Evolutionary conservation across 2,797 vertebrate genomes (phyloP).

Genomic region (Hapalemur alaotrensis): DNA sequence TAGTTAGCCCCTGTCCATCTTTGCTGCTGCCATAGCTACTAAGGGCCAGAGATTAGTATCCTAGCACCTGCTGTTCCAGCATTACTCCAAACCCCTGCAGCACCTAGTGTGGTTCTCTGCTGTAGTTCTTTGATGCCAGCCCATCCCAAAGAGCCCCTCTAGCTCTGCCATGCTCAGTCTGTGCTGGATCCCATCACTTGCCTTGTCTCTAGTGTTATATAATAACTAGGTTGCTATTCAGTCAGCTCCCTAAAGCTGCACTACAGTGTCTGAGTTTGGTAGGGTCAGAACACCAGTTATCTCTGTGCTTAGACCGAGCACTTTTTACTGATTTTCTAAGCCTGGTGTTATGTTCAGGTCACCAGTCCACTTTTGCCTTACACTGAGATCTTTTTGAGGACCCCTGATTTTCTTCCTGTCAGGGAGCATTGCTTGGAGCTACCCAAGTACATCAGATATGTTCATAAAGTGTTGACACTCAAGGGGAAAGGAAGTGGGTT

Average conservation of each 20-base stretch:
- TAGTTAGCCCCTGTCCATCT: neutral
- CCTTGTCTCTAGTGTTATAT: neutral
- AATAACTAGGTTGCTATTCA: neutral
- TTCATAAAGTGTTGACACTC: neutral
- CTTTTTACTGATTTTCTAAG: neutral
- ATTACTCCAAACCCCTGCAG: neutral
- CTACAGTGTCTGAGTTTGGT: neutral
- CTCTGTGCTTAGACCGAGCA: neutral
- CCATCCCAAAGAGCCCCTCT: neutral
- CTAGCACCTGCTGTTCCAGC: neutral
- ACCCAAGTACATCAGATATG: neutral
- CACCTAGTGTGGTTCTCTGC: neutral
- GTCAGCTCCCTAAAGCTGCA: neutral
- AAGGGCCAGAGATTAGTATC: neutral
- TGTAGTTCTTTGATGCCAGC: neutral
- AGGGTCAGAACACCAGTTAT: neutral
- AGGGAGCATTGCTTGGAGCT: neutral
- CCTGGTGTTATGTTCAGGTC: neutral
- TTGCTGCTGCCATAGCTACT: neutral
- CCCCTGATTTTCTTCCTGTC: neutral
- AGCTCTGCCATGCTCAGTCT: neutral
- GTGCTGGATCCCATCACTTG: neutral
- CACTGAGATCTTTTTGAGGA: neutral
- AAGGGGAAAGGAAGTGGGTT: neutral
- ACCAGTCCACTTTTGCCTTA: neutral